Percentiles rank a stretch among this genome's conserved stretches.
phyloP scores from a whole-genome alignment of 2,797 vertebrate genomes.

The Tragelaphus eurycerus region DNA sequence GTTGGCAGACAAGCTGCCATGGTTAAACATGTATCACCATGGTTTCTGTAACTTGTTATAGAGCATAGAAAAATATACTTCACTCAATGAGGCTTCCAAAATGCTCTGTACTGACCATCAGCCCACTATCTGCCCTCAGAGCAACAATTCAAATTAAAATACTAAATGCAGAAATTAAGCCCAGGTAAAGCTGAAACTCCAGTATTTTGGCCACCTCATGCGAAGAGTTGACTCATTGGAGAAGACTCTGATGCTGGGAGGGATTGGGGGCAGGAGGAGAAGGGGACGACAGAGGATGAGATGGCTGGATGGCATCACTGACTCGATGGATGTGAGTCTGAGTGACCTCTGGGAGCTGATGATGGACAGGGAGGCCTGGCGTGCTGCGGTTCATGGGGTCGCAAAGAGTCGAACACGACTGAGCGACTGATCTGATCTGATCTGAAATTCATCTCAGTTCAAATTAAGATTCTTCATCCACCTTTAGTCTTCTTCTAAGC shows the following conservation, averaged over 20 bases:
- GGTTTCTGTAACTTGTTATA: background rate
- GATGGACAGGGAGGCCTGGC: too few relatives aligned
- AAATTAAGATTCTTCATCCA: conserved; percentile 9
- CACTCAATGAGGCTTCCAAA: background rate
- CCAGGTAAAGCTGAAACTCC: background rate
- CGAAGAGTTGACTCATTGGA: too few relatives aligned
- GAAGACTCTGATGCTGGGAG: too few relatives aligned
- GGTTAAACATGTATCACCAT: background rate
- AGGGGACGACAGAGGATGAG: too few relatives aligned
- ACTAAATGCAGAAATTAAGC: background rate
- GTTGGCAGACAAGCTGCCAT: background rate
- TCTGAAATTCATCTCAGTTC: background rate
- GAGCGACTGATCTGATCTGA: too few relatives aligned
- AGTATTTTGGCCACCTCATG: too few relatives aligned
- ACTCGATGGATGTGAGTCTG: too few relatives aligned
- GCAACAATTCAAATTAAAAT: conserved; percentile 7
- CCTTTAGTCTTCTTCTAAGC: background rate
- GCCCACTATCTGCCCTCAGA: background rate
- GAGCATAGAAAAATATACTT: background rate
- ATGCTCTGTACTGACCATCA: background rate
- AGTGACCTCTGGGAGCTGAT: too few relatives aligned
- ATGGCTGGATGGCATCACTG: too few relatives aligned
- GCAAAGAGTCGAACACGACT: too few relatives aligned
- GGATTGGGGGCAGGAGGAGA: too few relatives aligned
- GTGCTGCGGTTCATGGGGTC: too few relatives aligned